Percentiles rank a stretch among this genome's conserved stretches.
Conservation (phyloP, 2,113 vertebrate species). For the Glareola pratincola region DNA sequence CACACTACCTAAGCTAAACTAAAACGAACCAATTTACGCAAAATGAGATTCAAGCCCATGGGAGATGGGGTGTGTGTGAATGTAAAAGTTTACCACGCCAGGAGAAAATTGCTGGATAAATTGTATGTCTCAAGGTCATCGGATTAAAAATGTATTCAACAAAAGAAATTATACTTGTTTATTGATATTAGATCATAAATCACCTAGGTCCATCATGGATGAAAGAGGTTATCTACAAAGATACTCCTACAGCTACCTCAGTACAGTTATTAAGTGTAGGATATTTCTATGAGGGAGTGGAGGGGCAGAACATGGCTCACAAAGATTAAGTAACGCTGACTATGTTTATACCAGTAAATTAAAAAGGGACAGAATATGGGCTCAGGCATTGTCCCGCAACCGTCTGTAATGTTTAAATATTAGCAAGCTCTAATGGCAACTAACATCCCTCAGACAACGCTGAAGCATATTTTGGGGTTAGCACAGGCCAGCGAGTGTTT, state of each 20-base stretch:
- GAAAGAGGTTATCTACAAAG: neutral
- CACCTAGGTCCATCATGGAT: neutral
- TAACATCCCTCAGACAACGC: neutral
- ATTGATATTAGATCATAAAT: neutral
- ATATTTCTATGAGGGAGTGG: neutral
- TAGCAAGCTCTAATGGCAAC: neutral
- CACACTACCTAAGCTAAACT: neutral
- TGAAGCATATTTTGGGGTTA: neutral
- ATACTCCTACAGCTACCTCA: neutral
- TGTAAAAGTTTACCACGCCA: neutral
- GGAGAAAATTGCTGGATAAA: neutral
- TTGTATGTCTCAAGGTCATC: neutral
- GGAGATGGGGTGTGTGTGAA: neutral
- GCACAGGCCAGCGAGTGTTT: neutral
- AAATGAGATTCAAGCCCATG: neutral
- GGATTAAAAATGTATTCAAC: neutral
- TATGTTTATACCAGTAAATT: neutral
- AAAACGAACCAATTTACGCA: neutral
- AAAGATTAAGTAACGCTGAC: neutral
- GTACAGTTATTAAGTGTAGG: neutral
- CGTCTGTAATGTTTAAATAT: neutral
- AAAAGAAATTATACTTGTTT: neutral
- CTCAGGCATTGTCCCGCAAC: neutral
- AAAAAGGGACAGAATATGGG: neutral
- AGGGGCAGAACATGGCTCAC: neutral